Conservation (phyloP, 2,888 invertebrate species). For the Ophonus ardosiacus region DNA sequence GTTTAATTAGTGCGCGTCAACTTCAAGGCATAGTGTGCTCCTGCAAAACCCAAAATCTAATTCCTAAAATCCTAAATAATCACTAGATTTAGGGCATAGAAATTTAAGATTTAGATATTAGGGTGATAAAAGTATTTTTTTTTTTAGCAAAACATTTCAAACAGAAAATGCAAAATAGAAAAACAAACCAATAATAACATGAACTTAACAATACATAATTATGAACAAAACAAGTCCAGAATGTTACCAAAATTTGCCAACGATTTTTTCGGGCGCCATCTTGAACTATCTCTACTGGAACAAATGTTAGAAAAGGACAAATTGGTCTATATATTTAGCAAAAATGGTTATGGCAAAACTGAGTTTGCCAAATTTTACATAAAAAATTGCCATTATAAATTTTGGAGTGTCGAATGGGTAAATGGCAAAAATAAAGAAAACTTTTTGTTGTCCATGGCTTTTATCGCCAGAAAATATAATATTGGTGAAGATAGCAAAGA, state of each 20-base stretch:
- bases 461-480: not conserved
- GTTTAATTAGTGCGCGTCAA: too few species aligned
- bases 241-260: not conserved
- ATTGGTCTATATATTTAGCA: not conserved
- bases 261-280: not conserved
- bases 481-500: not conserved
- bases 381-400: not conserved
- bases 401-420: not conserved
- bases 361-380: not conserved
- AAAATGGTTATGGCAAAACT: not conserved
- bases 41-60: too few species aligned
- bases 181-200: not conserved
- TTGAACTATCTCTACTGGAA: not conserved
- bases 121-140: too few species aligned
- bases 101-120: too few species aligned
- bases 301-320: not conserved
- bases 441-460: not conserved
- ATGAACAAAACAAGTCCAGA: not conserved
- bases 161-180: not conserved
- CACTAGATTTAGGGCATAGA: too few species aligned
- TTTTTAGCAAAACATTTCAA: not conserved
- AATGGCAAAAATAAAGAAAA: not conserved
- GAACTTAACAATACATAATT: not conserved
- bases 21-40: too few species aligned
- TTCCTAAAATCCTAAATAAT: too few species aligned